phyloP scores from a whole-genome alignment of 2,113 vertebrate species.

The Lathamus discolor region DNA sequence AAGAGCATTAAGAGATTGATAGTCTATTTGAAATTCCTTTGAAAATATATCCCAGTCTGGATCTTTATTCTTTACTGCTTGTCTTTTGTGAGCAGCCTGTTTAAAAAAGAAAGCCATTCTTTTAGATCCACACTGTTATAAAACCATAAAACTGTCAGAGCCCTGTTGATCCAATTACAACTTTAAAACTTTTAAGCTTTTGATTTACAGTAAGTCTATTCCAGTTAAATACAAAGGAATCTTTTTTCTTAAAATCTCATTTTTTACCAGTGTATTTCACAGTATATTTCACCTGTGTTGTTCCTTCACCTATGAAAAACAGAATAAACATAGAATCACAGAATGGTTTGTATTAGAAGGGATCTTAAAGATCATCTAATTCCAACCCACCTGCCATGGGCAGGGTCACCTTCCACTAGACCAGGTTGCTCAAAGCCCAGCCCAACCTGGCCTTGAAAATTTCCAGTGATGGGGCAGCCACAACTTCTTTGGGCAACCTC shows the following conservation, averaged over 20 bases:
- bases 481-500: neutral
- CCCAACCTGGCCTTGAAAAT: rapidly evolving
- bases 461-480: neutral
- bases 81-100: neutral
- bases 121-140: constrained; percentile 21
- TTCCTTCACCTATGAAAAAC: neutral
- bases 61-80: constrained; percentile 29
- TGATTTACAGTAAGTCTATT: constrained; percentile 53
- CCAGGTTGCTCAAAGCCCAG: rapidly evolving
- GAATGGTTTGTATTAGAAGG: neutral
- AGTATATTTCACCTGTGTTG: neutral
- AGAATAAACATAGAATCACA: neutral
- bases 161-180: constrained; percentile 54
- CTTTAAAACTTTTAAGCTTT: constrained; percentile 55
- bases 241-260: neutral
- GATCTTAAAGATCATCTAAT: rapidly evolving
- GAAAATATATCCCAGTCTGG: constrained; percentile 23
- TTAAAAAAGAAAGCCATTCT: neutral
- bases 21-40: constrained; percentile 47
- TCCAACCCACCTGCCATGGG: rapidly evolving
- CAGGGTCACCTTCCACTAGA: rapidly evolving
- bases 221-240: constrained; percentile 27
- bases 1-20: constrained; percentile 52
- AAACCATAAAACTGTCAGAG: constrained; percentile 45
- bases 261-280: neutral